Evolutionary conservation across 2,888 invertebrate genomes (phyloP).

Genomic region (Halictus quadricinctus): DNA sequence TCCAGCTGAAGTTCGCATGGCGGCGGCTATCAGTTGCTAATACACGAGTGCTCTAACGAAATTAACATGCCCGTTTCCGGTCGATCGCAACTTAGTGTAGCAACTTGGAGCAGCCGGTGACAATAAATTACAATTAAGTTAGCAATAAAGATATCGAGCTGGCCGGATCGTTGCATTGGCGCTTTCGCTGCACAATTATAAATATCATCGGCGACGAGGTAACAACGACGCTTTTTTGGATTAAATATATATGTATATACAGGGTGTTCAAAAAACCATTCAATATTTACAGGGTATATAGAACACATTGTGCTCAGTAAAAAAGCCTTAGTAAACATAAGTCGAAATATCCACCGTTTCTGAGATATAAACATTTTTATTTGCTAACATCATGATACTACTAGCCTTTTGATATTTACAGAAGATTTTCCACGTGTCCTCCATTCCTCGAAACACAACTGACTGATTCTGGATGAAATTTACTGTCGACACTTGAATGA

Average conservation of each 20-base stretch:
- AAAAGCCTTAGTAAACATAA: too few relatives aligned
- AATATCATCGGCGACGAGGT: constrained; percentile 6
- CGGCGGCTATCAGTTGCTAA: background rate
- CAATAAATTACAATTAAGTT: constrained; percentile 24
- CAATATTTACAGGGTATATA: too few relatives aligned
- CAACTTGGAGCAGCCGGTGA: background rate
- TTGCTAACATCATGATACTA: too few relatives aligned
- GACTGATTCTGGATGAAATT: too few relatives aligned
- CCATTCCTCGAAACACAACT: too few relatives aligned
- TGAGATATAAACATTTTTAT: too few relatives aligned
- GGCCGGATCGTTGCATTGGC: background rate
- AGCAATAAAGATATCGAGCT: background rate
- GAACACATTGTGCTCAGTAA: too few relatives aligned
- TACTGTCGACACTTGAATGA: too few relatives aligned
- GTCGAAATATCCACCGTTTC: too few relatives aligned
- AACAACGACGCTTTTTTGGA: constrained; percentile 10
- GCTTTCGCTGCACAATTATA: constrained; percentile 7
- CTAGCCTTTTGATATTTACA: too few relatives aligned
- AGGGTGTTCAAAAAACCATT: too few relatives aligned
- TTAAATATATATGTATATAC: background rate
- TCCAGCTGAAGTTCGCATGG: background rate
- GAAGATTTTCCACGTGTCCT: too few relatives aligned
- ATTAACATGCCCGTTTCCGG: background rate
- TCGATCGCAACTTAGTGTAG: background rate
- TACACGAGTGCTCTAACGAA: background rate